Conservation (phyloP, 2,888 invertebrate genomes). For the Lochmaea capreae region DNA sequence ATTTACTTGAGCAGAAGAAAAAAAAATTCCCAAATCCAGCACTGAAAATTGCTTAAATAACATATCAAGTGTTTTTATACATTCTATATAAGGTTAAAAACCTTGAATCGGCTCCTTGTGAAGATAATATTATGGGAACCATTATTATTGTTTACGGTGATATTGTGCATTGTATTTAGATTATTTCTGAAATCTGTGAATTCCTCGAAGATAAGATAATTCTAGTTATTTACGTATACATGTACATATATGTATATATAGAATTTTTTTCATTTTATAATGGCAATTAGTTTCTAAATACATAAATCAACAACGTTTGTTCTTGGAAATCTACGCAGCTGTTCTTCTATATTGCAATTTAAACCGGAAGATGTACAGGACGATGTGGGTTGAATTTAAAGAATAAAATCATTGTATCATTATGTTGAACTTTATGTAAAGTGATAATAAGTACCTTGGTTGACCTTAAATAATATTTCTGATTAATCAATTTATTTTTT, state of each 20-base stretch:
- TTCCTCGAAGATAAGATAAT: conserved; percentile 19
- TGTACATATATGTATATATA: background rate
- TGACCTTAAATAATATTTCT: too few species aligned
- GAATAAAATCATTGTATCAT: background rate
- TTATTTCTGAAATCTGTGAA: conserved; percentile 10
- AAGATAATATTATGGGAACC: conserved; percentile 14
- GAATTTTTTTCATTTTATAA: conserved; percentile 9
- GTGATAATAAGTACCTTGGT: too few species aligned
- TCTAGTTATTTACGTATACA: conserved; percentile 9
- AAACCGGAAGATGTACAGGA: background rate
- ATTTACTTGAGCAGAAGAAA: too few species aligned
- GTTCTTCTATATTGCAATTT: background rate
- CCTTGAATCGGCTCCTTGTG: conserved; percentile 11
- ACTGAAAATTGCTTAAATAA: background rate
- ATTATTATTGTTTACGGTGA: conserved; percentile 21
- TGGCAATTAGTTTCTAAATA: conserved; percentile 1
- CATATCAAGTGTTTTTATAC: background rate
- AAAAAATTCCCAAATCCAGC: background rate
- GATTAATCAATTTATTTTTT: too few species aligned
- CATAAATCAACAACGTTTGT: conserved; percentile 2
- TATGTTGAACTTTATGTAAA: too few species aligned
- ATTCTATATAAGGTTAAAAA: conserved; percentile 9
- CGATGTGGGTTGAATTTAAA: background rate
- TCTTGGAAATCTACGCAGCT: background rate
- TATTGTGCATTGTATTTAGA: conserved; percentile 25